A percentile compares a stretch with the other conserved stretches of the same genome.
Conservation (phyloP, 2,888 invertebrate species). For the Cerastis leucographa region DNA sequence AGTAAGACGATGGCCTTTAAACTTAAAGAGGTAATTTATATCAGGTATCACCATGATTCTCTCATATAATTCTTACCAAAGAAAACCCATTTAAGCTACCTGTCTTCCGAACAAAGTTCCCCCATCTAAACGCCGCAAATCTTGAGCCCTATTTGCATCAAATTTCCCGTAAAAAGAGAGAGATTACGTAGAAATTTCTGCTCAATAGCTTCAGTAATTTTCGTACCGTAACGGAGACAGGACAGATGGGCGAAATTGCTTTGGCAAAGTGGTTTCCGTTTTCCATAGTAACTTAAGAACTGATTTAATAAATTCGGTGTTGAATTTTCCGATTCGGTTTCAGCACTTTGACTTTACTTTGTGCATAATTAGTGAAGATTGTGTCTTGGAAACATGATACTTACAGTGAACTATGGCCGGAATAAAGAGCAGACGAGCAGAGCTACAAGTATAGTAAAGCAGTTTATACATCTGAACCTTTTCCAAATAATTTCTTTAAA, state of each 20-base stretch:
- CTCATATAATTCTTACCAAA: slow-evolving; percentile 19
- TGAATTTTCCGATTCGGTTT: slow-evolving; percentile 24
- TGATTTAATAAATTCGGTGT: slow-evolving; percentile 29
- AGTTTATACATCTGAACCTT: background rate
- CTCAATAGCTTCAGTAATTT: slow-evolving; percentile 51
- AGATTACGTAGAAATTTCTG: slow-evolving; percentile 56
- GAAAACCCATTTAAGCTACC: slow-evolving; percentile 46
- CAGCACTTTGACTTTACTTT: slow-evolving; percentile 20
- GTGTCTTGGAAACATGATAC: slow-evolving; percentile 2
- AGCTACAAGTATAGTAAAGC: background rate
- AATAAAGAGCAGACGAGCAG: background rate
- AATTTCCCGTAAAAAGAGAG: slow-evolving; percentile 51
- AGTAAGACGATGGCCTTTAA: too few relatives aligned
- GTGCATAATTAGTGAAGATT: slow-evolving; percentile 12
- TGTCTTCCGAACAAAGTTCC: slow-evolving; percentile 35
- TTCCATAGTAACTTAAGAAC: slow-evolving; percentile 13
- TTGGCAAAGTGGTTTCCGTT: slow-evolving; percentile 42
- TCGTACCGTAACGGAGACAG: slow-evolving; percentile 12
- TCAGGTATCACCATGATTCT: slow-evolving; percentile 5
- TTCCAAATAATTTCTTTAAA: background rate
- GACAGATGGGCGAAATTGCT: slow-evolving; percentile 61
- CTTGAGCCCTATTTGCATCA: slow-evolving; percentile 51
- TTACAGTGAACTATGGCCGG: background rate
- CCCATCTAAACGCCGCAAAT: slow-evolving; percentile 34
- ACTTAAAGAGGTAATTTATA: slow-evolving; percentile 8